phyloP scores from a whole-genome alignment of 2,113 vertebrate species.

The Alectura lathami region DNA sequence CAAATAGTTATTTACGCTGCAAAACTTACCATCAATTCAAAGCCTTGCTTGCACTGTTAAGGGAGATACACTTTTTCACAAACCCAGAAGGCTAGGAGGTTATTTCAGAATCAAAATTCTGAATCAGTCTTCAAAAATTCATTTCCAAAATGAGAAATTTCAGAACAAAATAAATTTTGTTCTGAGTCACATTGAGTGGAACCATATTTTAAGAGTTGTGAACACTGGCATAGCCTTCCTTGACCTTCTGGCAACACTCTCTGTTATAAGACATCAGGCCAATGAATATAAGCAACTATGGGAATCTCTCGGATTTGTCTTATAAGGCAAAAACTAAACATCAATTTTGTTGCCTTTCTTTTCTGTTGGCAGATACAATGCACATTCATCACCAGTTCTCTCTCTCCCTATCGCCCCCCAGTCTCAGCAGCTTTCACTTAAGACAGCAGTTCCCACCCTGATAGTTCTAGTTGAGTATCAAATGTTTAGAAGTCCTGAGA shows the following conservation, averaged over 20 bases:
- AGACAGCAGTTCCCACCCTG: neutral
- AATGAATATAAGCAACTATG: neutral
- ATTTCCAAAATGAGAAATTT: neutral
- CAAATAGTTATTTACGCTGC: neutral
- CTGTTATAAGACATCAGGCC: neutral
- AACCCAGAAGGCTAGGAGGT: neutral
- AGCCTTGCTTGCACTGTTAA: neutral
- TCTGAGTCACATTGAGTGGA: neutral
- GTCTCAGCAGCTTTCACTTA: neutral
- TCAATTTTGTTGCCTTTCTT: neutral
- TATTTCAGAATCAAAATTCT: neutral
- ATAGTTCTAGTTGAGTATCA: neutral
- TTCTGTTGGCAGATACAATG: neutral
- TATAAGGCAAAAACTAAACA: neutral
- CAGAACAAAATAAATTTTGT: neutral
- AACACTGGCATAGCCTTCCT: neutral
- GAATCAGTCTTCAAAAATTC: neutral
- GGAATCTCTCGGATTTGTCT: neutral
- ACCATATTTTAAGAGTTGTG: neutral
- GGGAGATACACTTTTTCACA: neutral
- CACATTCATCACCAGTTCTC: neutral
- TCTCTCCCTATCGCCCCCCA: fast-evolving
- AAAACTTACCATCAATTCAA: neutral
- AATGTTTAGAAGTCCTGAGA: neutral
- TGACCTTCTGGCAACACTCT: neutral